A percentile compares a stretch with the other conserved stretches of the same genome.
Evolutionary conservation across 2,888 invertebrate species (phyloP).

Genomic region (Stenichneumon culpator): DNA sequence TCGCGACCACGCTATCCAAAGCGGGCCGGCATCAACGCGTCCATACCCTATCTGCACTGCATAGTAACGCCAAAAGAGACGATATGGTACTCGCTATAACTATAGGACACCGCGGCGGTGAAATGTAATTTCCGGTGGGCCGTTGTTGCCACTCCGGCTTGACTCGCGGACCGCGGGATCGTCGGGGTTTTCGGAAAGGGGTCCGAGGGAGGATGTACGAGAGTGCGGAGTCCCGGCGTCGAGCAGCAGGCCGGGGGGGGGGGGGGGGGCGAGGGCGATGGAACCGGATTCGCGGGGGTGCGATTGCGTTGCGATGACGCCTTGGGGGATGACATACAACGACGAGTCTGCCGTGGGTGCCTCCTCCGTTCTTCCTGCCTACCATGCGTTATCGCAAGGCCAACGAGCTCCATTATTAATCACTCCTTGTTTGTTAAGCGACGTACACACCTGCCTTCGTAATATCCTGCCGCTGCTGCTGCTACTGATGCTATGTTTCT

Average conservation of each 20-base stretch:
- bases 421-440: conserved; percentile 84
- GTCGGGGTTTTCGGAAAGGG: conserved; percentile 39
- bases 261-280: conserved; percentile 39
- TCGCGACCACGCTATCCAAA: conserved; percentile 41
- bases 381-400: conserved; percentile 79
- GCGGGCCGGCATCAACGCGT: conserved; percentile 28
- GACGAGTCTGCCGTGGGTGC: conserved; percentile 47
- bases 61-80: conserved; percentile 38
- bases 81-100: conserved; percentile 70
- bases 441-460: conserved; percentile 82
- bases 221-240: conserved; percentile 51
- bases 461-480: conserved; percentile 73
- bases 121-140: conserved; percentile 84
- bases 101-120: conserved; percentile 75
- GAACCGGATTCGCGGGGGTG: conserved; percentile 70
- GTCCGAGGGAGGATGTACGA: conserved; percentile 5
- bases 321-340: conserved; percentile 77
- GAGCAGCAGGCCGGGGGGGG: neutral
- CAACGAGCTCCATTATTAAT: conserved; percentile 82
- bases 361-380: conserved; percentile 43
- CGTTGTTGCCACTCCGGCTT: conserved; percentile 73
- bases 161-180: conserved; percentile 65
- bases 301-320: conserved; percentile 77
- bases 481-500: conserved; percentile 30
- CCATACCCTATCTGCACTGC: conserved; percentile 21